Base-by-base conservation (phyloP, 2,888 invertebrate species). In the Amiota mariae region DNA sequence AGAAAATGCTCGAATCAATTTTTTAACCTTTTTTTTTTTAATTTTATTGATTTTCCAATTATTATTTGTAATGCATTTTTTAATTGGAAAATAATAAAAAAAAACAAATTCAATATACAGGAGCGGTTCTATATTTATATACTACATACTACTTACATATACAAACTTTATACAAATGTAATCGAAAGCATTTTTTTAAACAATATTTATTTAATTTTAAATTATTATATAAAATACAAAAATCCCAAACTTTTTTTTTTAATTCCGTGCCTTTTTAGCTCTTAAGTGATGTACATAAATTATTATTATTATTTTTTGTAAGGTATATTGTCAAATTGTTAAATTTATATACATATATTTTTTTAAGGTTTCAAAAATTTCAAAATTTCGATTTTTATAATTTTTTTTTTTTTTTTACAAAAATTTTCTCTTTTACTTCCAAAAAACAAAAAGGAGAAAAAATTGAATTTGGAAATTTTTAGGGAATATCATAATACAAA, bases 1-100 rank as follows among this genome's bases (percentile, higher is more conserved):
- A 75, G 76, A 70, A 80, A 80, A 77, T 82, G 82, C 83, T 86
- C 85, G 85, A 86, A 85, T 85, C 82, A 74, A 56, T 72, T 67
- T 72, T 77, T 77, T 78, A 71, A 68, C 11, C 24, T 56, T 66
- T 72, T 72, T 74, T 59, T 48, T 70, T 51, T 18, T 46, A 24
- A 24, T 24, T 24, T 24, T 24, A 24, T 24, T 1, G 24, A 24
- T 71, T 54, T 36, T n/a, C n/a, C n/a, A n/a, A n/a, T n/a, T n/a
- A n/a, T n/a, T n/a, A n/a, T n/a, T n/a, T n/a, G n/a, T n/a, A n/a
- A n/a, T 61, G 71, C 64, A 56, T 54, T 56, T 72, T 48, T 6
- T 36, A 36, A 6, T 36, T 36, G 36, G 36, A 36, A 36, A 36
- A 36, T 36, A 36, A 36, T 36, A 36, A 36, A 36, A 36, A 36